These are phyloP conservation scores for Actias luna DNA, from an alignment of 2,888 invertebrate species.

Conservation along the genomic window DNA sequence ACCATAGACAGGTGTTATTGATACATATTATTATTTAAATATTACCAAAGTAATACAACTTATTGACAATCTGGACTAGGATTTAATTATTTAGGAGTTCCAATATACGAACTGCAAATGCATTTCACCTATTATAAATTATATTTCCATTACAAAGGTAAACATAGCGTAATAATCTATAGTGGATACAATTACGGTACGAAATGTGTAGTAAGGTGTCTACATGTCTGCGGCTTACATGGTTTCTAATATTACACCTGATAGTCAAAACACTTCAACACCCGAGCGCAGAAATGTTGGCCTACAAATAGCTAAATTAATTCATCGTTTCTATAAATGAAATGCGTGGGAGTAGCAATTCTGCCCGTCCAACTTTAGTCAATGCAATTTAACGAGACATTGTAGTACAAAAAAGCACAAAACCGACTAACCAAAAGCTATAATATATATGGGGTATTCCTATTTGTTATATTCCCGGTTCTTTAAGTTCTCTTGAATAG, in stretches of 20 bases:
- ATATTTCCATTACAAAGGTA: neutral
- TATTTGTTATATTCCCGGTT: too few species aligned
- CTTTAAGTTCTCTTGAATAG: too few species aligned
- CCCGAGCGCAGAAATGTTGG: conserved; percentile 15
- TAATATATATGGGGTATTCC: too few species aligned
- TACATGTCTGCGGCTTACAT: conserved; percentile 14
- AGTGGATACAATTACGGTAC: neutral
- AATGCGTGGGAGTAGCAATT: conserved; percentile 45
- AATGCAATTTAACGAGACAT: too few species aligned
- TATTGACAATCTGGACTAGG: neutral
- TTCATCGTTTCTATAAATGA: conserved; percentile 42
- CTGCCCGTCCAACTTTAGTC: conserved; percentile 31
- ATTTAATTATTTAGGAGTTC: too few species aligned
- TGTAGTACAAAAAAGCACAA: too few species aligned
- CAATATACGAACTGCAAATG: neutral
- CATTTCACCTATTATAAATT: neutral
- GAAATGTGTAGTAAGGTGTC: neutral
- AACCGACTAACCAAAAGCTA: too few species aligned
- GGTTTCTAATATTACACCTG: conserved; percentile 19
- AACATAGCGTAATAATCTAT: neutral
- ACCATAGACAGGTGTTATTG: too few species aligned
- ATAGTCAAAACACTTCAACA: neutral
- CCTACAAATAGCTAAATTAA: conserved; percentile 34
- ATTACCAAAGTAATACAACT: neutral
- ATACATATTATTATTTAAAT: neutral